Conservation (phyloP, 2,888 invertebrate genomes). For the Lasioglossum leucozonium region DNA sequence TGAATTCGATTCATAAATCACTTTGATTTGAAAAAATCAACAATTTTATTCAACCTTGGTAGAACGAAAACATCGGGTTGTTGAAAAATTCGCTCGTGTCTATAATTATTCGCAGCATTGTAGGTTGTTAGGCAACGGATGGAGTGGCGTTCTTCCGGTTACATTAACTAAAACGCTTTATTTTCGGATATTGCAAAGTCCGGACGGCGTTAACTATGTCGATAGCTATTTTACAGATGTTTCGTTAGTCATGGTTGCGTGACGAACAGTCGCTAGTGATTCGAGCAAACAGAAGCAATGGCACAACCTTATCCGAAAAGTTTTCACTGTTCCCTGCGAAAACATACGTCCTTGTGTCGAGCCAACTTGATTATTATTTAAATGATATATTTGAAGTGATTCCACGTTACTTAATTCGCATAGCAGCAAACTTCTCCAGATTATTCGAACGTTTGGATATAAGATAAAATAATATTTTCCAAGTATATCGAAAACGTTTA, state of each 20-base stretch:
- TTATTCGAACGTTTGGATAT: background rate
- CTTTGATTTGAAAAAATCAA: background rate
- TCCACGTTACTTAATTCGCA: no score
- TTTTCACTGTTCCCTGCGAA: background rate
- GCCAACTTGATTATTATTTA: background rate
- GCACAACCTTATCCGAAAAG: background rate
- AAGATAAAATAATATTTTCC: no score
- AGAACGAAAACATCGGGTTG: background rate
- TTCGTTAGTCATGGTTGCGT: slow-evolving; percentile 7
- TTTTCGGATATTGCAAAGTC: slow-evolving; percentile 9
- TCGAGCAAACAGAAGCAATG: background rate
- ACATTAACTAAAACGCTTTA: background rate
- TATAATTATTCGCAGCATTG: background rate
- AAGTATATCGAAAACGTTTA: no score
- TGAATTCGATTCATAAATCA: background rate
- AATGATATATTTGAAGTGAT: background rate
- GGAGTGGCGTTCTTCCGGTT: slow-evolving; percentile 3
- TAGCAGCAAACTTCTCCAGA: no score
- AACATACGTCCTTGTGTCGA: no score
- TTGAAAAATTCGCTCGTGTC: background rate
- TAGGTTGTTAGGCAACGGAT: background rate
- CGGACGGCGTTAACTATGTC: background rate
- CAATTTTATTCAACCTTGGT: background rate
- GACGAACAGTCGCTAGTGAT: background rate
- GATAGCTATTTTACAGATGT: background rate